Conservation (phyloP, 2,797 vertebrate species). For the Cheirogaleus major region DNA sequence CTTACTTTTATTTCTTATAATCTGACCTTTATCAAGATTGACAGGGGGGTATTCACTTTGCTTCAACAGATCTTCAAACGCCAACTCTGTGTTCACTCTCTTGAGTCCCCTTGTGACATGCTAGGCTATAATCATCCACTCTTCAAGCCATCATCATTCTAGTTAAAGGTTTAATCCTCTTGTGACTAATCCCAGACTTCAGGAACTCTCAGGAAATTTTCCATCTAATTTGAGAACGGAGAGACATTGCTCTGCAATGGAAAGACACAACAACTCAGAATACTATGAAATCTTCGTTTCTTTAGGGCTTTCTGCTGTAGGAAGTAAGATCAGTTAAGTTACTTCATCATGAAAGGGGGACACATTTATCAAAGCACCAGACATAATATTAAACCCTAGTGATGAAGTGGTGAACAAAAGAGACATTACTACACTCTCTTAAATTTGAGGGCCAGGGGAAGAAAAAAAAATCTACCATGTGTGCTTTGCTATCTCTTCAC, state of each 20-base stretch:
- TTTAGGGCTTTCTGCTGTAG: neutral
- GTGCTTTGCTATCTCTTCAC: neutral
- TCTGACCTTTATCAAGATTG: slow-evolving; percentile 72
- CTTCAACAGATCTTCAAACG: slow-evolving; percentile 45
- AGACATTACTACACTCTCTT: neutral
- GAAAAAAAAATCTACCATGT: neutral
- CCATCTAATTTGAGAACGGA: neutral
- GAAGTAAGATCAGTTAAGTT: neutral
- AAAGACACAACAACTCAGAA: neutral
- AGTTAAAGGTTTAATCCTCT: slow-evolving; percentile 38
- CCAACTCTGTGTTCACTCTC: slow-evolving; percentile 2
- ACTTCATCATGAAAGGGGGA: neutral
- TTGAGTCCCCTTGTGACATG: neutral
- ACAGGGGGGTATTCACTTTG: neutral
- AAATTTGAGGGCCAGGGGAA: neutral
- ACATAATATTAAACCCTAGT: neutral
- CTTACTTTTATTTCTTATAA: slow-evolving; percentile 63
- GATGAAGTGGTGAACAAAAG: neutral
- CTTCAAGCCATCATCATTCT: neutral
- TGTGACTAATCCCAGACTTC: slow-evolving; percentile 49
- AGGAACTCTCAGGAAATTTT: slow-evolving; percentile 26
- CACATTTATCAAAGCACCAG: neutral
- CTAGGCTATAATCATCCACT: slow-evolving; percentile 27
- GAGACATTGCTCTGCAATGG: neutral
- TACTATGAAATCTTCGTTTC: neutral